phyloP scores from a whole-genome alignment of 2,113 vertebrate species.

The Nettapus auritus region DNA sequence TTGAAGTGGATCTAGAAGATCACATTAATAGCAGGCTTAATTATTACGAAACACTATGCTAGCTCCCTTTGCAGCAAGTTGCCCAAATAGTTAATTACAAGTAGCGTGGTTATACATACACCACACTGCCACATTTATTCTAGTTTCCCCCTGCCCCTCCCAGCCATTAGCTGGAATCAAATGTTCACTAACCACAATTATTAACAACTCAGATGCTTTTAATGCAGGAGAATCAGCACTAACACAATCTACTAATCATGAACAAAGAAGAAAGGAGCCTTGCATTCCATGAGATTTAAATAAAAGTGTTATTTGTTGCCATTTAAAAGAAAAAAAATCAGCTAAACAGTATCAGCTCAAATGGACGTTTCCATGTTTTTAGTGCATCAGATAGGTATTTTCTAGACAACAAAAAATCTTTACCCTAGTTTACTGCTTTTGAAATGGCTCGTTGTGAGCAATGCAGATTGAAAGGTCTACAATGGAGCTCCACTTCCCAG shows the following conservation, averaged over 20 bases:
- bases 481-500: neutral
- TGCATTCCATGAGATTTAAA: neutral
- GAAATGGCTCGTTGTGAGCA: neutral
- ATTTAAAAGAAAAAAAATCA: neutral
- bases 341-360: neutral
- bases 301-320: accelerated
- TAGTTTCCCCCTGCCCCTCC: neutral
- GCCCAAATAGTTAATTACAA: neutral
- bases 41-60: neutral
- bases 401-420: neutral
- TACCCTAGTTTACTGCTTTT: neutral
- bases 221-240: neutral
- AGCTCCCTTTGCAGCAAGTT: neutral
- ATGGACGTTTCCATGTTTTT: neutral
- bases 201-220: neutral
- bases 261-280: neutral
- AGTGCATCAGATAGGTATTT: neutral
- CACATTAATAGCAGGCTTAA: neutral
- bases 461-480: neutral
- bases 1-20: neutral
- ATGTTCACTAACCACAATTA: neutral
- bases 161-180: neutral
- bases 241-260: neutral
- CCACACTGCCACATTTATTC: neutral
- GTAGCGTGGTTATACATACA: neutral